Conservation (phyloP, 1,140 invertebrate species). For the Zaprionus ghesquierei region DNA sequence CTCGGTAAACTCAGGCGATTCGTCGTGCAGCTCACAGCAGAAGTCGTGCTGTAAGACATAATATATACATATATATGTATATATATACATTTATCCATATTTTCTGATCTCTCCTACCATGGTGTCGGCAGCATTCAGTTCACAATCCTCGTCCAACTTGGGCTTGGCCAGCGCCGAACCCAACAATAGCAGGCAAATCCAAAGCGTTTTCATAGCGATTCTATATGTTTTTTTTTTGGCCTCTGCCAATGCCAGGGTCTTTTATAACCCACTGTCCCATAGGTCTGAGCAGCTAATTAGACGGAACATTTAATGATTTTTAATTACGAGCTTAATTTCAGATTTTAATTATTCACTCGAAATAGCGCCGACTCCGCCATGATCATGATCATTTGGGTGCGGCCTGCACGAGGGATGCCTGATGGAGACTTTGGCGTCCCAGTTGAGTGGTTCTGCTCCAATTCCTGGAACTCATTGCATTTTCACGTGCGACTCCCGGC, state of each 20-base stretch:
- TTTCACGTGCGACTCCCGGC: conserved; percentile 52
- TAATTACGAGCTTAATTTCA: conserved; percentile 67
- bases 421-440: neutral
- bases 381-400: neutral
- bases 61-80: neutral
- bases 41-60: conserved; percentile 53
- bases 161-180: conserved; percentile 18
- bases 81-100: neutral
- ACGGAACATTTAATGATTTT: conserved; percentile 61
- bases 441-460: conserved; percentile 53
- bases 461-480: conserved; percentile 62
- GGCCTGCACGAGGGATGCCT: neutral
- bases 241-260: neutral
- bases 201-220: neutral
- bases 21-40: conserved; percentile 65
- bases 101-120: conserved; percentile 38
- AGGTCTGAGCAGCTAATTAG: conserved; percentile 45
- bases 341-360: conserved; percentile 51
- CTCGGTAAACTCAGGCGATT: conserved; percentile 39
- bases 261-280: conserved; percentile 42
- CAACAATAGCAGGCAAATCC: neutral
- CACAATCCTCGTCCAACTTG: conserved; percentile 57
- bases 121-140: conserved; percentile 47
- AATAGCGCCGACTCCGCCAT: neutral
- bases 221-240: neutral